These are phyloP conservation scores for Drosophila burlai DNA, from an alignment of 1,140 invertebrate genomes.

Conservation along the genomic window DNA sequence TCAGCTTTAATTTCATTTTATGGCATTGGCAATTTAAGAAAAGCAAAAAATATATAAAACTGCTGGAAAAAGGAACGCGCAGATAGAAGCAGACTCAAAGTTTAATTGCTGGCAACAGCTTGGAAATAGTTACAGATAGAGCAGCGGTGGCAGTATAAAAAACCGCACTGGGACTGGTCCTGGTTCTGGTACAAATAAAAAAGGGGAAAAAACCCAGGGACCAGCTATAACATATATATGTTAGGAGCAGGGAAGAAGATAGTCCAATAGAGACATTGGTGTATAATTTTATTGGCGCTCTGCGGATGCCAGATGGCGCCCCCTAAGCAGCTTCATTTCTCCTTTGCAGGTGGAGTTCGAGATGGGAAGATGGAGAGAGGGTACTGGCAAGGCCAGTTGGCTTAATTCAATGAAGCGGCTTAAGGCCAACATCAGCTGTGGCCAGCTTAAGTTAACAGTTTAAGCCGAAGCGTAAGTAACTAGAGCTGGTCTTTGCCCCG, in stretches of 20 bases:
- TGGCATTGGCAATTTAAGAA: conserved; percentile 68
- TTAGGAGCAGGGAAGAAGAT: conserved; percentile 26
- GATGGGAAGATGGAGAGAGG: too few relatives aligned
- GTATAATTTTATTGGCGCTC: conserved; percentile 78
- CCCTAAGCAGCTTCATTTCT: neutral
- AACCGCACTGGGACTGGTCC: conserved; percentile 51
- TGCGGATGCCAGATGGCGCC: conserved; percentile 67
- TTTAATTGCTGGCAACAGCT: conserved; percentile 76
- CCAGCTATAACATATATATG: conserved; percentile 10
- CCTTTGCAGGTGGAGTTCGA: conserved; percentile 48
- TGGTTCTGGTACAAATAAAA: neutral
- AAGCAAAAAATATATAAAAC: conserved; percentile 8
- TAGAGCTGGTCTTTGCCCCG: conserved; percentile 31
- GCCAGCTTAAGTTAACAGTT: conserved; percentile 53
- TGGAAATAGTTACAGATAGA: conserved; percentile 63
- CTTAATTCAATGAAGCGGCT: conserved; percentile 76
- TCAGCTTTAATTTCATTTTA: conserved; percentile 74
- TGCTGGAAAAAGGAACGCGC: neutral
- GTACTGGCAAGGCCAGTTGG: conserved; percentile 34
- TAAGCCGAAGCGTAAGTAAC: conserved; percentile 42
- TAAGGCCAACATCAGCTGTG: conserved; percentile 49
- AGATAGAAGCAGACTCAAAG: conserved; percentile 57
- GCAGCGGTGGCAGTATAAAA: conserved; percentile 35
- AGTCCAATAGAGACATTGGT: conserved; percentile 70
- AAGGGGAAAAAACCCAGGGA: conserved; percentile 11